Conservation (phyloP, 2,797 vertebrate species). For the Sitta carolinensis region DNA sequence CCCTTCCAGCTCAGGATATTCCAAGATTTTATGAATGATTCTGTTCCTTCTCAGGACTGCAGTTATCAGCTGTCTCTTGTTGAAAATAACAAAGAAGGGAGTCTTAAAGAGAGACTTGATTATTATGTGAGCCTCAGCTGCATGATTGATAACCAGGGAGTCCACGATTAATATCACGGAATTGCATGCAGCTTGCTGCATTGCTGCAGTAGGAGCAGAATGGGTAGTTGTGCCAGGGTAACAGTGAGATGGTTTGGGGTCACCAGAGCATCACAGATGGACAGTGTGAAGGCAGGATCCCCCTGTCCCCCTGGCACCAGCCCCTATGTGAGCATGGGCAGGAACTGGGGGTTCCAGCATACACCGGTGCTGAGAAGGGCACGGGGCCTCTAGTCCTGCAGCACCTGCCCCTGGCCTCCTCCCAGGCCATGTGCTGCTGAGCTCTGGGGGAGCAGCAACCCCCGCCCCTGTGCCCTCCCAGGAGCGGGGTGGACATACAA, state of each 20-base stretch:
- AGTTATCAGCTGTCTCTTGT: background rate
- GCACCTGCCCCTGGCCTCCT: background rate
- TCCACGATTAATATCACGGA: background rate
- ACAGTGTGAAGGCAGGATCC: background rate
- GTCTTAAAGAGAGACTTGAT: background rate
- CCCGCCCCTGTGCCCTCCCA: accelerated
- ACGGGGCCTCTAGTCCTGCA: accelerated
- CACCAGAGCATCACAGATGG: background rate
- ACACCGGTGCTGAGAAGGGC: accelerated
- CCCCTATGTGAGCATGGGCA: background rate
- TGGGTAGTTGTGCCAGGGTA: background rate
- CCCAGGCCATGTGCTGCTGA: background rate
- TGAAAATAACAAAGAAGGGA: background rate
- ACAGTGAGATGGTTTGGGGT: background rate
- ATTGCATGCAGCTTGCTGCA: background rate
- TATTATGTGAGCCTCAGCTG: background rate
- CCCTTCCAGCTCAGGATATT: background rate
- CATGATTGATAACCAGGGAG: background rate
- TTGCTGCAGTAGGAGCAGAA: background rate
- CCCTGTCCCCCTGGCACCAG: background rate
- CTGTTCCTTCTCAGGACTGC: background rate
- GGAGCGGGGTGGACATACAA: accelerated
- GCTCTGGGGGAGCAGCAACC: background rate
- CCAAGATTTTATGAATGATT: background rate
- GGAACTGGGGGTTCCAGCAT: background rate